Conservation (phyloP, 2,113 vertebrate genomes). For the Neotoma lepida region DNA sequence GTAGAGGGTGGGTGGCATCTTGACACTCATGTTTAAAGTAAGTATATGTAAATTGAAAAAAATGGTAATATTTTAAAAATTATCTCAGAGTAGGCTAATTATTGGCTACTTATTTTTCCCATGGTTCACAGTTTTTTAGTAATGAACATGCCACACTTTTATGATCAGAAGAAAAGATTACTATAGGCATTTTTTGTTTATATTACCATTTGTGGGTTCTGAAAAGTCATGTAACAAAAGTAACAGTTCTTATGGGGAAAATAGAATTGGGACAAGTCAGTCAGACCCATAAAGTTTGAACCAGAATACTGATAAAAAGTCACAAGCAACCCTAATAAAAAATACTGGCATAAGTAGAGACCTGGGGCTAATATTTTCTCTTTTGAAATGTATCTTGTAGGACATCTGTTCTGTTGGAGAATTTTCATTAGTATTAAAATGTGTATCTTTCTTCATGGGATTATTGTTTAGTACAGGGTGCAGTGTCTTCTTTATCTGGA, state of each 20-base stretch:
- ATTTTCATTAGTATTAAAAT: conserved; percentile 40
- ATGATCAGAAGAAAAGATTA: conserved; percentile 17
- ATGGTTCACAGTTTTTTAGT: conserved; percentile 48
- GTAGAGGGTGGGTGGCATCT: conserved; percentile 12
- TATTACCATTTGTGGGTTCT: conserved; percentile 20
- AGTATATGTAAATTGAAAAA: not conserved
- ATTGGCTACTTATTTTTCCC: conserved; percentile 21
- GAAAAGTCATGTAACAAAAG: conserved; percentile 22
- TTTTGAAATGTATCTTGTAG: conserved; percentile 27
- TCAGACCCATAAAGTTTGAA: conserved; percentile 7
- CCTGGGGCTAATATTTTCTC: not conserved
- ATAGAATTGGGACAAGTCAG: not conserved
- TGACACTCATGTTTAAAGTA: conserved; percentile 46
- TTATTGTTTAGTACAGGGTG: not conserved
- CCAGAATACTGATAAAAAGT: conserved; percentile 42
- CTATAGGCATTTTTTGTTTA: not conserved
- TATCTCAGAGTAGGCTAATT: not conserved
- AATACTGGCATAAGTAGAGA: not conserved
- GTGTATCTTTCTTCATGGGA: not conserved
- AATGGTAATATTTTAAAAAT: conserved; percentile 2
- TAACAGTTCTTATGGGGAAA: conserved; percentile 4
- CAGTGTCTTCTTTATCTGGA: not conserved
- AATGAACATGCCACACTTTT: not conserved
- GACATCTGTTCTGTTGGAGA: conserved; percentile 8
- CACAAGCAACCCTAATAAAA: conserved; percentile 21